Evolutionary conservation across 2,113 vertebrate species (phyloP).

Genomic region (Cathartes aura): DNA sequence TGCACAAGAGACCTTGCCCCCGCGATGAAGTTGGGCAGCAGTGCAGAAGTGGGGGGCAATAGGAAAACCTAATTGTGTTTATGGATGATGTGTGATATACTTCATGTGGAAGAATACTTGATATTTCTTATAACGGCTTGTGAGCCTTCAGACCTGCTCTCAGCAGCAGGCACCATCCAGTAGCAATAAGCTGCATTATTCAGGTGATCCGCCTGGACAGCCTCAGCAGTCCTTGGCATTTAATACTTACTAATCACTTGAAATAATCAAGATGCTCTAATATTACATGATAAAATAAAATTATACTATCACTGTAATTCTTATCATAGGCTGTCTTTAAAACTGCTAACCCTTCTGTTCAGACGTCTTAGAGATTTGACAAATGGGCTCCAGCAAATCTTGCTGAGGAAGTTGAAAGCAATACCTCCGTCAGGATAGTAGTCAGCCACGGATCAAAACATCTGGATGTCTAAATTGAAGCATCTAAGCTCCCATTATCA

Average conservation of each 20-base stretch:
- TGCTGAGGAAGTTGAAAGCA: neutral
- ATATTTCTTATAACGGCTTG: neutral
- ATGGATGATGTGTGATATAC: neutral
- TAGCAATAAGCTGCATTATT: neutral
- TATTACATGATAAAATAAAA: neutral
- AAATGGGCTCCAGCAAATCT: neutral
- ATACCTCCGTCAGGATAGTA: neutral
- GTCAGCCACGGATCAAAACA: neutral
- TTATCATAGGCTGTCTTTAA: neutral
- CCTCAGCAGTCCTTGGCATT: neutral
- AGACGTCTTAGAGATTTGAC: neutral
- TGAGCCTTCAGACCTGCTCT: neutral
- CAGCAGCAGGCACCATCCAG: neutral
- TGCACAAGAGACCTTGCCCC: neutral
- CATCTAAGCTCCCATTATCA: neutral
- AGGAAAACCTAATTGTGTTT: neutral
- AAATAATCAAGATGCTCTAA: neutral
- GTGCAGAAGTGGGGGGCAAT: neutral
- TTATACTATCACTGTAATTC: neutral
- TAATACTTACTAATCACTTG: neutral
- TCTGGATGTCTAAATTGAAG: neutral
- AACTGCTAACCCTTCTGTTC: neutral
- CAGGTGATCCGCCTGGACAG: neutral
- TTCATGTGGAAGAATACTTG: neutral
- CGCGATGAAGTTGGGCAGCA: rapidly evolving